Base-by-base conservation (phyloP, 2,113 vertebrate species). In the Spilogale gracilis region DNA sequence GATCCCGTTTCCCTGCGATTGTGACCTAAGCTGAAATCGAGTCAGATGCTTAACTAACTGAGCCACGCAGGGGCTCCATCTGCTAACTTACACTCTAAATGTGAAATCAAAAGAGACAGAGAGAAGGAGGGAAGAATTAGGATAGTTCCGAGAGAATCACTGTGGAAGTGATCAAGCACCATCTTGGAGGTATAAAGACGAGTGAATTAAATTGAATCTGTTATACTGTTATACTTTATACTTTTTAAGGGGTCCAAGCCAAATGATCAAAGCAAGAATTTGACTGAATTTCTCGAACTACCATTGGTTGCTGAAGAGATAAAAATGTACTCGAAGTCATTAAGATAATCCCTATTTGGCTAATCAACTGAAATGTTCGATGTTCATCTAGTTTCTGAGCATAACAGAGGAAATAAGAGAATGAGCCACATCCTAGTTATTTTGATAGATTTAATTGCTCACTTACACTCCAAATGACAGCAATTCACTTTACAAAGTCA, bases 391-490 rank as follows among this genome's bases (percentile, higher is more conserved):
- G 27, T 56, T 84, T 96, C 95, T 93, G 69, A 82, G 52, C 23
- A 73, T 7, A 71, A 60, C 2, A 45, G n/a, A 90, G 18, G 30
- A 95, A 96, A 86, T 88, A 86, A 9, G 5, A 96, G 69, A 82
- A 94, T 71, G 54, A 89, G 23, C 78, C 81, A 89, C 83, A 95
- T 93, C 21, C 16, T 91, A 58, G 50, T 79, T 80, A 78, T 82
- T 87, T 93, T 93, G 86, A 85, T 30, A 84, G 38, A 0, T 48
- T 89, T 67, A 74, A 10, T 93, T 88, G 79, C 27, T 73, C 71
- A 97, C 67, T 96, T 78, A 92, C 21, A 82, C 82, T 97, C 48
- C 61, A 96, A 89, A 95, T 20, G 69, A 78, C 2, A 96, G 79
- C 11, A 48, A 43, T 97, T 90, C 63, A 84, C 32, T 87, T 30